Evolutionary conservation across 1,140 invertebrate genomes (phyloP).

Genomic region (Yoshiicerus persimilis): DNA sequence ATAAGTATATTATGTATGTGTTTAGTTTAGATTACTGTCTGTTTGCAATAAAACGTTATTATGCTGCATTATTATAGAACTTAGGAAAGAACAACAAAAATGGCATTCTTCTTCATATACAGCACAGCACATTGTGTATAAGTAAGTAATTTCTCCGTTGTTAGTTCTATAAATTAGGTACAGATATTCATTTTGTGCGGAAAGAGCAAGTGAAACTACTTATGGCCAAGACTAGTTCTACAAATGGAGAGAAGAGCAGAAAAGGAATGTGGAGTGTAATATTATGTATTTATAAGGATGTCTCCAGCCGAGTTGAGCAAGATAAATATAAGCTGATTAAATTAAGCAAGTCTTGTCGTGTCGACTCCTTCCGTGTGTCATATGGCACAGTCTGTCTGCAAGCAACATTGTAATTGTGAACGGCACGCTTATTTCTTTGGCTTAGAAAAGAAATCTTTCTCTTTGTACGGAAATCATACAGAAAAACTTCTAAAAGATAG

Average conservation of each 20-base stretch:
- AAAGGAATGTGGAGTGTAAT: not conserved
- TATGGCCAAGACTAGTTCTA: too few species aligned
- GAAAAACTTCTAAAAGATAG: not conserved
- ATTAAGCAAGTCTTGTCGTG: not conserved
- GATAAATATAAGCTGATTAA: not conserved
- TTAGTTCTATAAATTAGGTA: too few species aligned
- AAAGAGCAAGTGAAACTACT: too few species aligned
- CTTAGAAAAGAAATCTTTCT: not conserved
- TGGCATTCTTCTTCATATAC: not conserved
- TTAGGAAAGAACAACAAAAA: not conserved
- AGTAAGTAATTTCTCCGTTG: not conserved
- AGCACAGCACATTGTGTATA: not conserved
- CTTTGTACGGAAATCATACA: too few species aligned
- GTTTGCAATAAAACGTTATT: not conserved
- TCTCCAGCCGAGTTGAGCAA: not conserved
- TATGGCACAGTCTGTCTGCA: not conserved
- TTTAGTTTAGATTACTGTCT: not conserved
- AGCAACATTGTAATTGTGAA: not conserved
- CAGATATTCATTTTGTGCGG: too few species aligned
- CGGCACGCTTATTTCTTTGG: not conserved
- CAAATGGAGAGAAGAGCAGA: too few species aligned
- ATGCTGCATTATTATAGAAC: not conserved
- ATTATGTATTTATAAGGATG: not conserved
- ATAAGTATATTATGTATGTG: too few species aligned
- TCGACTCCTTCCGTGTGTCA: not conserved